A percentile compares a stretch with the other conserved stretches of the same genome.
These are phyloP conservation scores for Homarus gammarus DNA, from an alignment of 2,888 invertebrate genomes.

Conservation along the genomic window DNA sequence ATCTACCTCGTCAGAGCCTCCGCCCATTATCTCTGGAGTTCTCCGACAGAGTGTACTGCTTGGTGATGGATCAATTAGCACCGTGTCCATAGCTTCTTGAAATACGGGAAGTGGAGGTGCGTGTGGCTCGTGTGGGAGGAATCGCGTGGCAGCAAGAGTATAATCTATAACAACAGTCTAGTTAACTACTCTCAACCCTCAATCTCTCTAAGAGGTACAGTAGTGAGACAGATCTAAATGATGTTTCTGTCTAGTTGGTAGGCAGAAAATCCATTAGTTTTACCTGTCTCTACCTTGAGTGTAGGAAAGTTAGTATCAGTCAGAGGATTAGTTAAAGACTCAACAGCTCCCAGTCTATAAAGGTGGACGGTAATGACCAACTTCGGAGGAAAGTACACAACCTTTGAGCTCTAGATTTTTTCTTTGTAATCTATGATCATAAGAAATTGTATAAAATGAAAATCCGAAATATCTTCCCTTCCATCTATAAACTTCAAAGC, in stretches of 20 bases:
- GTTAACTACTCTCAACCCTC: background rate
- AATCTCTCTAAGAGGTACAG: background rate
- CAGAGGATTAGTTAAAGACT: background rate
- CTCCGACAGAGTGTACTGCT: too few species aligned
- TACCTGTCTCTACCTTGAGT: background rate
- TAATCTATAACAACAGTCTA: background rate
- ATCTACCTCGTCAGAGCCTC: background rate
- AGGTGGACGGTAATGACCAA: conserved; percentile 34
- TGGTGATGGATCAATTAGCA: too few species aligned
- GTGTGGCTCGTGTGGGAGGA: background rate
- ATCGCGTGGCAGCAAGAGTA: background rate
- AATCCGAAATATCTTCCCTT: conserved; percentile 12
- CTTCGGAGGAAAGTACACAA: conserved; percentile 56
- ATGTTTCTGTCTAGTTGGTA: background rate
- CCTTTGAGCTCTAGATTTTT: conserved; percentile 45
- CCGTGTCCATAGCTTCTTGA: background rate
- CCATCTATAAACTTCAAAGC: conserved; percentile 29
- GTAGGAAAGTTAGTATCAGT: background rate
- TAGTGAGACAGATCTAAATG: background rate
- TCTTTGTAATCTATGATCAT: conserved; percentile 10
- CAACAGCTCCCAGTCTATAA: background rate
- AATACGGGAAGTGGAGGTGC: background rate
- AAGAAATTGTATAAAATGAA: conserved; percentile 43
- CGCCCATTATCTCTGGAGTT: too few species aligned
- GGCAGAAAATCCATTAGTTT: background rate